Evolutionary conservation across 1,140 invertebrate genomes (phyloP).

Genomic region (Sinonovacula constricta): DNA sequence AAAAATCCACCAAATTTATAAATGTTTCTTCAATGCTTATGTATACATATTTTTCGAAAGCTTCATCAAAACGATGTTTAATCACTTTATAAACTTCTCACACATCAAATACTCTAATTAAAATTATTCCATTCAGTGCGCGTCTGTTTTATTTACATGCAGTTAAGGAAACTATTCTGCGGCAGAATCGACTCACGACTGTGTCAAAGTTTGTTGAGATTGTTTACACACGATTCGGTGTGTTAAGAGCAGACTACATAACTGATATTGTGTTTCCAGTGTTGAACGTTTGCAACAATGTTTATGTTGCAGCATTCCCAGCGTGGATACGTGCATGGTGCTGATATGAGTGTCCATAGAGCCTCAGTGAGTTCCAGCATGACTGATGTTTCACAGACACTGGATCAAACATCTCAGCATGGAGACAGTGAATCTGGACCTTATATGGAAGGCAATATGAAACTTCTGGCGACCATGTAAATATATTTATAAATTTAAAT

Average conservation of each 20-base stretch:
- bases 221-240: not conserved
- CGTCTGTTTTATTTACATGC: conserved; percentile 48
- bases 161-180: not conserved
- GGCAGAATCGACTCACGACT: not conserved
- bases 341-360: not conserved
- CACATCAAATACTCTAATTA: too few species aligned
- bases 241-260: conserved; percentile 1
- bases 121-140: conserved; percentile 6
- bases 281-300: conserved; percentile 10
- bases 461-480: conserved; percentile 49
- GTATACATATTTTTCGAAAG: conserved; percentile 3
- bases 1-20: not conserved
- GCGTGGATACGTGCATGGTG: not conserved
- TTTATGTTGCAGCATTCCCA: conserved; percentile 44
- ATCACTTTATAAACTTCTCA: not conserved
- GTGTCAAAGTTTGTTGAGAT: not conserved
- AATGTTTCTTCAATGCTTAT: not conserved
- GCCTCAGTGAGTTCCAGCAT: not conserved
- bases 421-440: not conserved
- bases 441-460: conserved; percentile 48
- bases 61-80: not conserved
- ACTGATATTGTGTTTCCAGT: not conserved
- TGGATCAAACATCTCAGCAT: not conserved
- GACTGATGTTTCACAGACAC: not conserved
- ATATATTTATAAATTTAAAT: not conserved